A percentile compares a stretch with the other conserved stretches of the same genome.
Conservation (phyloP, 2,113 vertebrate genomes). For the Gallinago jamesoni region DNA sequence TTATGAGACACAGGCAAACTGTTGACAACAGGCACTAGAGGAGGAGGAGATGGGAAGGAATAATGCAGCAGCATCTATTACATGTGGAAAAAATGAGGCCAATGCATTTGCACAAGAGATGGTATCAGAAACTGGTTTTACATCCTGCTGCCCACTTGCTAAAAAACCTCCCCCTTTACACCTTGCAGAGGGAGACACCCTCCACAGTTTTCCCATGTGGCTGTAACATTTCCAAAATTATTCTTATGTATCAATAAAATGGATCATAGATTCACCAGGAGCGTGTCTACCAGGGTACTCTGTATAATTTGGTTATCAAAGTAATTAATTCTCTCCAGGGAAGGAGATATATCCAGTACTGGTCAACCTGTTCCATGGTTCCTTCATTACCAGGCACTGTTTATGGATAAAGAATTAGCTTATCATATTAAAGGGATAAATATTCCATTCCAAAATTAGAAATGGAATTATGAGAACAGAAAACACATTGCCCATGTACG, state of each 20-base stretch:
- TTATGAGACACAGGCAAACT: background rate
- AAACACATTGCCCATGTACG: background rate
- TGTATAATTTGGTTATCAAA: background rate
- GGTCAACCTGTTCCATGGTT: background rate
- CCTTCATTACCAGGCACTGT: background rate
- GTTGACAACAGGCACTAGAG: background rate
- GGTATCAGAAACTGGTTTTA: background rate
- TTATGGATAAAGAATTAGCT: slow-evolving; percentile 1
- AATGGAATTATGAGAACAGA: background rate
- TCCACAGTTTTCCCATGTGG: background rate
- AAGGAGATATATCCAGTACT: background rate
- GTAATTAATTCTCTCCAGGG: background rate
- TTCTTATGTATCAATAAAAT: background rate
- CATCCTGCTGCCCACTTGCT: background rate
- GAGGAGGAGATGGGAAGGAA: background rate
- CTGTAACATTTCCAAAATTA: background rate
- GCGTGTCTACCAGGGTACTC: background rate
- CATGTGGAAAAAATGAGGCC: background rate
- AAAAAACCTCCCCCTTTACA: background rate
- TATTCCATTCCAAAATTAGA: background rate
- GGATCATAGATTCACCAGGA: background rate
- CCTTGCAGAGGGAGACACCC: background rate
- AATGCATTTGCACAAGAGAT: background rate
- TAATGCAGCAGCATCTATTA: background rate
- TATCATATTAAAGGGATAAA: background rate